A percentile compares a stretch with the other conserved stretches of the same genome.
Evolutionary conservation across 2,888 invertebrate genomes (phyloP).

Genomic region (Cactoblastis cactorum): DNA sequence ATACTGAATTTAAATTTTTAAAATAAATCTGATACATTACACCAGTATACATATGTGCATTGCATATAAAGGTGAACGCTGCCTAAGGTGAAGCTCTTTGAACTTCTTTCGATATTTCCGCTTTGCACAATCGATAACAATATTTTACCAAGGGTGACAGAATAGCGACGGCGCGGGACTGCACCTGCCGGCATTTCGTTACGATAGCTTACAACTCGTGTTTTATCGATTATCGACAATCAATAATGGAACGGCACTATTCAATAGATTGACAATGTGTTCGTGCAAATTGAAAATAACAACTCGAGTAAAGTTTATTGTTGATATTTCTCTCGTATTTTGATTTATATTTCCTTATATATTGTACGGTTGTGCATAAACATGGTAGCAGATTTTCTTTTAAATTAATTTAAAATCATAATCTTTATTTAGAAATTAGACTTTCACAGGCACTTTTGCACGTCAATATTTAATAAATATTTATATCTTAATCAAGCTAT

Average conservation of each 20-base stretch:
- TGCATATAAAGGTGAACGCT: conserved; percentile 28
- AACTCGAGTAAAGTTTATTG: background rate
- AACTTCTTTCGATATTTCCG: conserved; percentile 48
- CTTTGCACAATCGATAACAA: conserved; percentile 52
- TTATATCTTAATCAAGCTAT: too few relatives aligned
- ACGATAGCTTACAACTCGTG: conserved; percentile 32
- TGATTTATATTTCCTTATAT: background rate
- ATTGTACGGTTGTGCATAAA: too few relatives aligned
- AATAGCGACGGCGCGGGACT: conserved; percentile 20
- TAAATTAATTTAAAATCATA: too few relatives aligned
- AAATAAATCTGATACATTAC: background rate
- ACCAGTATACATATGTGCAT: background rate
- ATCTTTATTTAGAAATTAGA: too few relatives aligned
- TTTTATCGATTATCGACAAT: conserved; percentile 17
- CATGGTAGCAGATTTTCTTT: too few relatives aligned
- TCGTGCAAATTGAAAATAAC: background rate
- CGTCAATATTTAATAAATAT: too few relatives aligned
- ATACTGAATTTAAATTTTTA: too few relatives aligned
- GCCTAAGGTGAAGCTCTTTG: conserved; percentile 31
- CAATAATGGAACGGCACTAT: conserved; percentile 7
- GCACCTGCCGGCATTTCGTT: conserved; percentile 34
- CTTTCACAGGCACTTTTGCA: too few relatives aligned
- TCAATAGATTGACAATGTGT: background rate
- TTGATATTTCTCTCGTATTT: background rate
- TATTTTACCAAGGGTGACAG: conserved; percentile 40